phyloP scores from a whole-genome alignment of 2,113 vertebrate species.

The Calyptommatus sinebrachiatus region DNA sequence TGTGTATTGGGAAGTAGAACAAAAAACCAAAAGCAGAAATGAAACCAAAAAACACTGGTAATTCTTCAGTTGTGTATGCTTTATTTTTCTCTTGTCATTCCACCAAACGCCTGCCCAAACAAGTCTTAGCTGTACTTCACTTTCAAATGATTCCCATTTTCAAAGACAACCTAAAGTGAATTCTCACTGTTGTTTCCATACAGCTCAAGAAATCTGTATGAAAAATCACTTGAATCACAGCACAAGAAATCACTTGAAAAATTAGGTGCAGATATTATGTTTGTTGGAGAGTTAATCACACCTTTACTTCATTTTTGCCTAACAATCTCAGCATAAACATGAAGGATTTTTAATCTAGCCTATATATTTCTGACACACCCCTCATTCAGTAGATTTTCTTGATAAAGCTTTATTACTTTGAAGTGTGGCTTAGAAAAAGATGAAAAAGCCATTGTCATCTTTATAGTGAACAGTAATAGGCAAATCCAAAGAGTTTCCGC shows the following conservation, averaged over 20 bases:
- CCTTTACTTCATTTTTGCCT: background rate
- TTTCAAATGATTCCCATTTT: background rate
- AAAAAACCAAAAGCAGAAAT: slow-evolving; percentile 9
- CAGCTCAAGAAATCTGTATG: background rate
- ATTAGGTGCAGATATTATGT: background rate
- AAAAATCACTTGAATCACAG: no score
- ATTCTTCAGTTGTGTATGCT: background rate
- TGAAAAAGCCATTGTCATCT: background rate
- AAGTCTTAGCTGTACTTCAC: background rate
- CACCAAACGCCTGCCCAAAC: background rate
- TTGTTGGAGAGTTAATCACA: background rate
- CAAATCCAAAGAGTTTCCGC: slow-evolving; percentile 1
- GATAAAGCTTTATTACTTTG: background rate
- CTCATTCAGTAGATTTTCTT: background rate
- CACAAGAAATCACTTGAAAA: background rate
- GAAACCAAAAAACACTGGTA: accelerated
- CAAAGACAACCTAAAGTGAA: background rate
- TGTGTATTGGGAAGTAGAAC: background rate
- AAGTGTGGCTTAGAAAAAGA: background rate
- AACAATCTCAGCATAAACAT: background rate
- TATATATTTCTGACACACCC: background rate
- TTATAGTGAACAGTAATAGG: background rate
- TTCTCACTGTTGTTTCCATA: background rate
- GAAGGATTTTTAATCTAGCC: background rate
- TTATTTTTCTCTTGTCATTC: background rate